Evolutionary conservation across 2,113 vertebrate genomes (phyloP), one percentile per base, ranked within the genome.

Genomic region (Platichthys stellatus): DNA sequence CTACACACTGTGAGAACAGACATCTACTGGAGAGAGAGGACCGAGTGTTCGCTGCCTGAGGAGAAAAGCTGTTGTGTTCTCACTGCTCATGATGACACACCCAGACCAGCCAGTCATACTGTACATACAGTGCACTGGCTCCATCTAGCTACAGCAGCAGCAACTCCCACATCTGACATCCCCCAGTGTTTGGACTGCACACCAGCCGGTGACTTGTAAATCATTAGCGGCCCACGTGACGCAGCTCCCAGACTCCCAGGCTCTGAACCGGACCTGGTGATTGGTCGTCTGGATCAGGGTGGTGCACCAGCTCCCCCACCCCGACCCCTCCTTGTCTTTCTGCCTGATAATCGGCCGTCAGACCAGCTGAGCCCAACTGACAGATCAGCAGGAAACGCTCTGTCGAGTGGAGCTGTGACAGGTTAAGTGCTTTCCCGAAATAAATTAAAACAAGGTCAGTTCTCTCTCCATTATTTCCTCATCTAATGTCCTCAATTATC

Each of bases 151-250:
- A 2, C 66, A 56, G 59, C 64, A 18, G 1, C 47, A 7, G 47
- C 47, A 51, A 18, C 47, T 49, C 67, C 13, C 69, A 66, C 14
- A 28, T 63, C 47, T 43, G 38, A 66, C 45, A 54, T 35, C 40
- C 53, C 56, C 11, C 74, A 26, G 47, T 49, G 74, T 56, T 76
- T 43, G 43, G 47, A 68, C 68, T 24, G 80, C 57, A 49, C 76
- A 43, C 53, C 68, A 69, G 64, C 69, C 82, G 26, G 20, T 66
- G 35, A 63, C n/a, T 76, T 71, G 82, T 84, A 75, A 88, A 89
- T 88, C 85, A 84, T 93, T 86, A 79, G 43, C 57, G 0, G 4
- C 63, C 62, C 89, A 90, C 87, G 88, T 87, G 86, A 92, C 62
- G 1, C 3, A 59, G 56, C 62, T 77, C 83, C 72, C 31, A 51